Evolutionary conservation across 1,140 invertebrate genomes (phyloP).

Genomic region (Zaprionus gabonicus): DNA sequence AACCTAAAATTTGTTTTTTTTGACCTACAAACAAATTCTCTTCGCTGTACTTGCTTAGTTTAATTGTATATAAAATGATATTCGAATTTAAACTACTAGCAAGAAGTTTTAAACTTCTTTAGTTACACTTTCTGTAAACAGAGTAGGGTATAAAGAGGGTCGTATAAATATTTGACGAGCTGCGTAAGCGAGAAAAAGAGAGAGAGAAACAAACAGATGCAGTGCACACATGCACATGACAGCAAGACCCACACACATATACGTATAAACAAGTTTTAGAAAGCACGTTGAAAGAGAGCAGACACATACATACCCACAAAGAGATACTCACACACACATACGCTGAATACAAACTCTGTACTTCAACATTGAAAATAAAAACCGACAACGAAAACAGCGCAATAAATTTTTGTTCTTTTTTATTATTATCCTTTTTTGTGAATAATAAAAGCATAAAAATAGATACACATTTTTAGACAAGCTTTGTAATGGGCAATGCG

Average conservation of each 20-base stretch:
- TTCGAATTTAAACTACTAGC: neutral
- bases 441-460: conserved; percentile 32
- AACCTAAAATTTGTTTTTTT: too few species aligned
- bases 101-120: neutral
- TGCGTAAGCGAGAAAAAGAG: conserved; percentile 35
- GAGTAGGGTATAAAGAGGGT: conserved; percentile 43
- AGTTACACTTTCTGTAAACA: neutral
- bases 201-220: conserved; percentile 9
- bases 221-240: conserved; percentile 5
- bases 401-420: conserved; percentile 50
- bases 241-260: conserved; percentile 2
- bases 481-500: conserved; percentile 20
- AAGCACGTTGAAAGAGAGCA: conserved; percentile 29
- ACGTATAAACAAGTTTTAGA: conserved; percentile 23
- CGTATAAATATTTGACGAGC: conserved; percentile 68
- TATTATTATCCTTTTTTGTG: neutral
- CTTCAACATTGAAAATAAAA: conserved; percentile 56
- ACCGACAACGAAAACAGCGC: conserved; percentile 49
- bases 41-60: too few species aligned
- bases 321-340: conserved; percentile 1
- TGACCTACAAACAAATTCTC: too few species aligned
- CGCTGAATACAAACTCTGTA: conserved; percentile 11
- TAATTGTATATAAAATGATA: neutral
- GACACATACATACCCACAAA: neutral
- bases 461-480: conserved; percentile 31